A percentile compares a stretch with the other conserved stretches of the same genome.
Evolutionary conservation across 2,888 invertebrate genomes (phyloP).

Genomic region (Tricholauxania praeusta): DNA sequence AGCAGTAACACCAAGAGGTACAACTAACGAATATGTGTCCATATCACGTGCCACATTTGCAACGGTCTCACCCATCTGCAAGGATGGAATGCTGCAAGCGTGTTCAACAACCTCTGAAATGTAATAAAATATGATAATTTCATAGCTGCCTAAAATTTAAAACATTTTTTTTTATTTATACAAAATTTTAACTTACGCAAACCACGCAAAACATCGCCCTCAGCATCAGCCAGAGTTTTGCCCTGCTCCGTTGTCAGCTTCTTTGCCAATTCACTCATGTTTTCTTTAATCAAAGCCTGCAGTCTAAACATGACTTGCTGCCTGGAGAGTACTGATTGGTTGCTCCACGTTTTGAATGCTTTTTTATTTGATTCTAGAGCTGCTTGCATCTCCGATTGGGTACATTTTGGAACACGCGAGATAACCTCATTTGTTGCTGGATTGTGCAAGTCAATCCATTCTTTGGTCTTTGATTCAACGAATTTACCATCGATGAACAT

Average conservation of each 20-base stretch:
- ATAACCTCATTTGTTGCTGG: constrained; percentile 92
- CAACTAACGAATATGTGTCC: constrained; percentile 93
- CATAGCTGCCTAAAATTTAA: neutral
- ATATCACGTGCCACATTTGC: constrained; percentile 88
- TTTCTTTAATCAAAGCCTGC: constrained; percentile 87
- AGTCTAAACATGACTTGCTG: constrained; percentile 93
- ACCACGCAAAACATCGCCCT: constrained; percentile 97
- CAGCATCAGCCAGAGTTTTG: constrained; percentile 96
- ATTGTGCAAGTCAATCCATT: constrained; percentile 96
- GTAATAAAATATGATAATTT: neutral
- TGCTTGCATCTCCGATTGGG: constrained; percentile 87
- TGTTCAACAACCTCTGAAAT: constrained; percentile 93
- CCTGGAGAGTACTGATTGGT: constrained; percentile 90
- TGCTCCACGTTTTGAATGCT: constrained; percentile 86
- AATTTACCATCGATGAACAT: constrained; percentile 96
- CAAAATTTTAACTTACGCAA: constrained; percentile 79
- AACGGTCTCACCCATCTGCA: constrained; percentile 94
- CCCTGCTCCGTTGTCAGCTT: constrained; percentile 97
- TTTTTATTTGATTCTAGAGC: constrained; percentile 89
- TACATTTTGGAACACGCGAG: constrained; percentile 89
- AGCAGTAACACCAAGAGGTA: constrained; percentile 88
- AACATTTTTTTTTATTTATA: neutral
- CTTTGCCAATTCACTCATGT: constrained; percentile 89
- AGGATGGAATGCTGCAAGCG: constrained; percentile 91
- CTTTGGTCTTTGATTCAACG: constrained; percentile 89